Base-by-base conservation (phyloP, 2,113 vertebrate genomes). In the Gallinago undulata region DNA sequence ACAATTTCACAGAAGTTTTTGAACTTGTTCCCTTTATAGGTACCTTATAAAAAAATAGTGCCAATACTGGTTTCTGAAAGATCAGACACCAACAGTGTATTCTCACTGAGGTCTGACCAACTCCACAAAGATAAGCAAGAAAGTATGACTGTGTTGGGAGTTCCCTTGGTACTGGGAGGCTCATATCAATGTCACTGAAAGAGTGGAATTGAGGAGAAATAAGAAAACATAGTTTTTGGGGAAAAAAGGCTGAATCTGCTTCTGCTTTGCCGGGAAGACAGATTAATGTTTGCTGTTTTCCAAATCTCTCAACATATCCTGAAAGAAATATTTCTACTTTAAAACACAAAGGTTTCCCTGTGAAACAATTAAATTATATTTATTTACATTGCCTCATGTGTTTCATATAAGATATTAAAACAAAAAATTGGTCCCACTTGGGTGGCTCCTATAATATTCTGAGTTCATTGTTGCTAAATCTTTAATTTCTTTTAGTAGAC, bases 1-100 rank as follows among this genome's bases (percentile, higher is more conserved):
- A 0, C 13, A 27, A 35, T 66, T 75, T 64, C 47, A 8, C 0
- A 7, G 24, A 22, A 16, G 7, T 7, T 82, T 77, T 50, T 19
- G 33, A 76, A 80, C 25, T 7, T n/a, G 4, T 15, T 73, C 19
- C 39, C 7, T 72, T 77, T 33, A 6, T 9, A 19, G 8, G 7
- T 7, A 66, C 53, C 53, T 53, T 10, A 59, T 12, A 48, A 48
- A 15, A 41, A 76, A 69, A 87, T 30, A n/a, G 21, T n/a, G 4
- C 5, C 64, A 28, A 43, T 14, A 14, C 33, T 35, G 22, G 14
- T 62, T 47, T 62, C 39, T 35, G 28, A 41, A 57, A 63, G 13
- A 35, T 3, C 30, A 16, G 16, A 53, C 10, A 45, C 43, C 41
- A 33, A 2, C 3, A 5, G 6, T 33, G 31, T 30, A 11, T 28